phyloP scores from a whole-genome alignment of 1,140 invertebrate genomes.

The Apocrypta bakeri region DNA sequence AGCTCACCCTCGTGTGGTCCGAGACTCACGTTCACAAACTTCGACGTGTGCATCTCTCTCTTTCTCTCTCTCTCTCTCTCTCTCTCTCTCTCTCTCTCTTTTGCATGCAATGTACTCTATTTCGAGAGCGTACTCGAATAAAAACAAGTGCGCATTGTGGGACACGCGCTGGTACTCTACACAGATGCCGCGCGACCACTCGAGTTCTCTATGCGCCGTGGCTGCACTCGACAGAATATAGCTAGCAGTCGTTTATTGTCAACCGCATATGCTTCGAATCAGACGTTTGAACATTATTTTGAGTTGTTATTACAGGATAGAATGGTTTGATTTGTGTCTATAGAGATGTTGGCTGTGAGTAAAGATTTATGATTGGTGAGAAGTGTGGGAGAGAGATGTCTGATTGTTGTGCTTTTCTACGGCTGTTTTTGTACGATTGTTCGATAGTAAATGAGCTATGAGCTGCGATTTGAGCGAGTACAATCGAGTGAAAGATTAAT shows the following conservation, averaged over 20 bases:
- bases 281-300: neutral
- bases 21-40: neutral
- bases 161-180: conserved; percentile 68
- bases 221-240: neutral
- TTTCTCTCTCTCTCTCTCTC: too few relatives aligned
- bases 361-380: neutral
- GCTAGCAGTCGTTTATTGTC: neutral
- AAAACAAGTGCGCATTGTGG: conserved; percentile 68
- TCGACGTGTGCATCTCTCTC: neutral
- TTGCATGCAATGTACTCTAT: neutral
- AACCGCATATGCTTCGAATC: conserved; percentile 10
- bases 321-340: neutral
- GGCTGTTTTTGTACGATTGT: neutral
- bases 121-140: conserved; percentile 34
- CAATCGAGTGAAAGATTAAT: neutral
- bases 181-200: conserved; percentile 63
- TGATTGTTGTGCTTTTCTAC: neutral
- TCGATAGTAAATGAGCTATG: too few relatives aligned
- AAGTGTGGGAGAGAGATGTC: neutral
- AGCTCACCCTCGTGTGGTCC: neutral
- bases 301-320: neutral
- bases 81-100: neutral
- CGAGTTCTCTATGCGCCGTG: neutral
- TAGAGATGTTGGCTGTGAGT: neutral
- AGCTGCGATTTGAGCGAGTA: neutral